Percentiles rank a stretch among this genome's conserved stretches.
These are phyloP conservation scores for Lasiurus borealis DNA, from an alignment of 2,113 vertebrate genomes.

Conservation along the genomic window DNA sequence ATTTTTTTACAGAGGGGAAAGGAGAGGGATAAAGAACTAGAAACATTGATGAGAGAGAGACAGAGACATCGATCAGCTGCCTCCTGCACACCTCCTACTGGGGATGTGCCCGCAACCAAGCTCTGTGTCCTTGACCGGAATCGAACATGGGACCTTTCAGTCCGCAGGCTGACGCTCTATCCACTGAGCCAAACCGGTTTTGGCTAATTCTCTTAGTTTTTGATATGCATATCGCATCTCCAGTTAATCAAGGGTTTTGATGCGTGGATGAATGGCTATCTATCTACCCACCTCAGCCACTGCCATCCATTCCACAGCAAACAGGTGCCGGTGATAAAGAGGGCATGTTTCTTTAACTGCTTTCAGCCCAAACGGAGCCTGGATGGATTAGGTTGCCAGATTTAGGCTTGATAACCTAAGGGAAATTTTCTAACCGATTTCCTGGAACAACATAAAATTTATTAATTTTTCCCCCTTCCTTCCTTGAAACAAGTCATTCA, in stretches of 20 bases:
- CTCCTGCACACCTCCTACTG: no score
- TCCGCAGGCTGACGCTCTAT: no score
- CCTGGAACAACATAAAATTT: neutral
- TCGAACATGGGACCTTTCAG: no score
- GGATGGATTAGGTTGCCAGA: neutral
- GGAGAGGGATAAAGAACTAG: no score
- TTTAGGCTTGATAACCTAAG: neutral
- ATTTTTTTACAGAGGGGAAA: no score
- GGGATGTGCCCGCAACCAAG: no score
- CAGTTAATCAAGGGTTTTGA: neutral
- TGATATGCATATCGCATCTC: neutral
- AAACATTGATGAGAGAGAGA: no score
- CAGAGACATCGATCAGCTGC: no score
- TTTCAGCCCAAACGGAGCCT: neutral
- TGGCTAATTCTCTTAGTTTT: constrained; percentile 22
- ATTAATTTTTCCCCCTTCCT: neutral
- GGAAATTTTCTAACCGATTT: constrained; percentile 34
- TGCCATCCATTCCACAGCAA: neutral
- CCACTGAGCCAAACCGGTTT: no score
- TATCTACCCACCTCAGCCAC: neutral
- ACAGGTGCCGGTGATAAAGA: neutral
- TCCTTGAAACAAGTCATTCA: neutral
- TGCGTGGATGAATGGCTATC: neutral
- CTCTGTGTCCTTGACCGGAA: no score
- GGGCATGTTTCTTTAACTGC: constrained; percentile 2